Conservation (phyloP, 1,140 invertebrate genomes). For the Papilio dardanus region DNA sequence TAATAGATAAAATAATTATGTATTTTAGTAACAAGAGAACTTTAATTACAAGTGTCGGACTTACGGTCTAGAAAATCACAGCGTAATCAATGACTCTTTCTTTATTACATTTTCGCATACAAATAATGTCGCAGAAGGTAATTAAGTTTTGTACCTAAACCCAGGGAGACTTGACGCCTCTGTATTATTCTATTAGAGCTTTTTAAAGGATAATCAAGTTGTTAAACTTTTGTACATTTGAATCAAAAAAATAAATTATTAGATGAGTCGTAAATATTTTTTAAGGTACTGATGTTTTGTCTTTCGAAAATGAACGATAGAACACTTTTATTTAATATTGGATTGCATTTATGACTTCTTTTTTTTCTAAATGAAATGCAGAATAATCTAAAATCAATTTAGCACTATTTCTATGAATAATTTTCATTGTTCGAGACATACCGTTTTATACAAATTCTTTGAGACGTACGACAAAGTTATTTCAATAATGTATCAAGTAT, state of each 20-base stretch:
- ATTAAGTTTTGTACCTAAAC: not conserved
- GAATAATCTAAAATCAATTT: not conserved
- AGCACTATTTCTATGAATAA: not conserved
- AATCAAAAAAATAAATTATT: too few species aligned
- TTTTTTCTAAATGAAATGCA: not conserved
- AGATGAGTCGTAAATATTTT: too few species aligned
- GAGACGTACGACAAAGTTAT: not conserved
- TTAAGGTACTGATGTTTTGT: too few species aligned
- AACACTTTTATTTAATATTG: too few species aligned
- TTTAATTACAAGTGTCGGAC: constrained; percentile 5
- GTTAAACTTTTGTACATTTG: too few species aligned
- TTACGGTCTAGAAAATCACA: constrained; percentile 20
- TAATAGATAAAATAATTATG: constrained; percentile 1
- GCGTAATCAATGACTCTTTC: constrained; percentile 2
- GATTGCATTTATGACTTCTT: not conserved
- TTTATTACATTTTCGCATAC: not conserved
- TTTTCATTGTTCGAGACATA: not conserved
- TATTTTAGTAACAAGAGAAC: not conserved
- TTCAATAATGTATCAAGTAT: not conserved
- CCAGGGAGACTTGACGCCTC: not conserved
- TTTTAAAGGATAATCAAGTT: too few species aligned
- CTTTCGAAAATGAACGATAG: too few species aligned
- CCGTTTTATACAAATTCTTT: not conserved
- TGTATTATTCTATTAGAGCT: too few species aligned
- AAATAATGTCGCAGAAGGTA: not conserved